Base-by-base conservation (phyloP, 2,888 invertebrate species). In the Frankliniella intonsa region DNA sequence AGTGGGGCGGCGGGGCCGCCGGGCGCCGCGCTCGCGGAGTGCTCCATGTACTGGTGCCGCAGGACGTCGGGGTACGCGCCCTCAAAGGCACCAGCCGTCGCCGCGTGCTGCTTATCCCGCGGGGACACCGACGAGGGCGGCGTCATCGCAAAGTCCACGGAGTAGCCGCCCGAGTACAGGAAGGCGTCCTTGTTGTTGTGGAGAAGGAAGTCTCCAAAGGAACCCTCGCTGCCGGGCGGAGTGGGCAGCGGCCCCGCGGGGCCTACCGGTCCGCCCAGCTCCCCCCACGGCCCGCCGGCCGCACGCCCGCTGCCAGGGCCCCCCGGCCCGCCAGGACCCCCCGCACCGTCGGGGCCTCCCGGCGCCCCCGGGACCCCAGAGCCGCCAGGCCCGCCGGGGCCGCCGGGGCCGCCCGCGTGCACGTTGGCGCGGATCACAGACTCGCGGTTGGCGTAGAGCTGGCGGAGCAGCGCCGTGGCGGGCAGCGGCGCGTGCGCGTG, bases 111-210 rank as follows among this genome's bases (percentile, higher is more conserved):
- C 85, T 93, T 96, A 86, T 97, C 97, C 83, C 97, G 91, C 0
- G 98, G 97, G 9, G 97, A 97, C 1, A 97, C 97, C 7, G 97
- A 97, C n/a, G 97, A 96, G 81, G 98, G 98, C 82, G 97, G 97
- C 8, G 97, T 97, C 95, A 98, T 97, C 81, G 96, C 96, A 76
- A 96, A 94, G 86, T 95, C 95, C 84, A 82, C 83, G 69, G 83
- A 81, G 82, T 84, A 82, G 51, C 89, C 88, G 83, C 89, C 88
- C 2, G 89, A 86, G 84, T 91, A 91, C 0, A 90, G 90, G 86
- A 91, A 90, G 85, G 92, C 90, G 84, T 91, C 91, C 83, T 88
- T 88, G 84, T 88, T 88, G 83, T 87, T 87, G 84, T 89, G 88
- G 12, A 90, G 85, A 49, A 89, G 88, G 83, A 90, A 90, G 88